These are phyloP conservation scores for Aphis craccivora DNA, from an alignment of 1,140 invertebrate genomes.

Conservation along the genomic window DNA sequence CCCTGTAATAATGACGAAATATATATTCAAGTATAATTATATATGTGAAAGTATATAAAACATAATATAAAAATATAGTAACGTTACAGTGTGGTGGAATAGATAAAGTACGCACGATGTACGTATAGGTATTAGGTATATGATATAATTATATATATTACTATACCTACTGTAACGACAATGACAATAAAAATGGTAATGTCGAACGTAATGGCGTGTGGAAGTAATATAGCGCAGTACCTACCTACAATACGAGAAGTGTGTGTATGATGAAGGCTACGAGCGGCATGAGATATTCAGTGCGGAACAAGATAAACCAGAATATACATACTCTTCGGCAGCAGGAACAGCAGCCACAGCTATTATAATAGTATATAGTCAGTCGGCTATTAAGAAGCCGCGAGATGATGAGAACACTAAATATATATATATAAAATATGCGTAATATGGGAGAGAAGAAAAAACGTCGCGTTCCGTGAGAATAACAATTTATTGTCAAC, in stretches of 20 bases:
- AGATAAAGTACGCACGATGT: neutral
- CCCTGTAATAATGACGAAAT: too few relatives aligned
- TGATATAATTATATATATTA: neutral
- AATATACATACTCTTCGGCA: neutral
- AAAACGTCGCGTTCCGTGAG: conserved; percentile 27
- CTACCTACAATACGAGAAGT: too few relatives aligned
- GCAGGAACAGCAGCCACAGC: neutral
- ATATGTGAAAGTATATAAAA: too few relatives aligned
- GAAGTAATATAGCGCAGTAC: neutral
- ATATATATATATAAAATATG: neutral
- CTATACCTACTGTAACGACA: neutral
- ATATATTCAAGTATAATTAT: too few relatives aligned
- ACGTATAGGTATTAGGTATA: neutral
- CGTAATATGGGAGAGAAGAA: neutral
- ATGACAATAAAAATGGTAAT: conserved; percentile 35
- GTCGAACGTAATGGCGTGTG: neutral
- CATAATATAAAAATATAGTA: too few relatives aligned
- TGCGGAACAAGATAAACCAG: conserved; percentile 33
- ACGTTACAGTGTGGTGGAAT: too few relatives aligned
- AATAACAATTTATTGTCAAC: conserved; percentile 38
- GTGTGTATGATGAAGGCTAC: neutral
- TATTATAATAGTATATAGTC: neutral
- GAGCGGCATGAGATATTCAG: neutral
- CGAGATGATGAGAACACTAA: neutral
- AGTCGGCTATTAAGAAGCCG: neutral